These are phyloP conservation scores for Drosophila tristis DNA, from an alignment of 1,140 invertebrate species.

Conservation along the genomic window DNA sequence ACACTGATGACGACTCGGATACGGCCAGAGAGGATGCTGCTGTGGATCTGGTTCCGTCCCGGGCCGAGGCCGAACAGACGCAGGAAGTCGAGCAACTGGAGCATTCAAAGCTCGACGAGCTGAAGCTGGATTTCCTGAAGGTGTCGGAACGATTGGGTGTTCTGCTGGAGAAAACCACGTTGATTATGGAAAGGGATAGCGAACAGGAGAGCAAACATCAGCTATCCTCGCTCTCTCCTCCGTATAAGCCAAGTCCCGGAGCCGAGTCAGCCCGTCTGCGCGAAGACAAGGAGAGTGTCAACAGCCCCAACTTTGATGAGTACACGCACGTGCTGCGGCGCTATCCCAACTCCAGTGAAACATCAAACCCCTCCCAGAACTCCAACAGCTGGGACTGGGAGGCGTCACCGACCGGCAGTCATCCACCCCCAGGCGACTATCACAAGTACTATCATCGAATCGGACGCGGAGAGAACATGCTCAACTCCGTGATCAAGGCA, in stretches of 20 bases:
- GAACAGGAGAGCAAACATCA: constrained; percentile 61
- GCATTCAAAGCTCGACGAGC: constrained; percentile 66
- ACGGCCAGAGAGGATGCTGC: constrained; percentile 7
- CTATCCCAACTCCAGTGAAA: constrained; percentile 71
- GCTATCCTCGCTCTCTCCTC: constrained; percentile 50
- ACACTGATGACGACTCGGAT: constrained; percentile 48
- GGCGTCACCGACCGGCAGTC: constrained; percentile 47
- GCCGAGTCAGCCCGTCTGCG: constrained; percentile 31
- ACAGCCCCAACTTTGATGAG: constrained; percentile 60
- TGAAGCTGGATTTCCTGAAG: constrained; percentile 72
- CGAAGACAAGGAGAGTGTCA: constrained; percentile 53
- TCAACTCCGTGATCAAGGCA: constrained; percentile 74
- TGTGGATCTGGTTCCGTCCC: constrained; percentile 19
- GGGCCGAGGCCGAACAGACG: background rate
- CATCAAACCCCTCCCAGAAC: constrained; percentile 71
- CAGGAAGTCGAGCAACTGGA: constrained; percentile 28
- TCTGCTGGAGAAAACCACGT: constrained; percentile 71
- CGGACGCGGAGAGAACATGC: constrained; percentile 60
- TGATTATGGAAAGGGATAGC: constrained; percentile 77
- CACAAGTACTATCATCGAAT: constrained; percentile 65
- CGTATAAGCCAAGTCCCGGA: constrained; percentile 47
- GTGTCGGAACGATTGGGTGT: constrained; percentile 73
- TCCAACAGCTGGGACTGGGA: constrained; percentile 73
- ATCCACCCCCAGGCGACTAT: constrained; percentile 25
- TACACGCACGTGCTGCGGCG: constrained; percentile 57